Evolutionary conservation across 2,888 invertebrate genomes (phyloP).

Genomic region (Ochropacha duplaris): DNA sequence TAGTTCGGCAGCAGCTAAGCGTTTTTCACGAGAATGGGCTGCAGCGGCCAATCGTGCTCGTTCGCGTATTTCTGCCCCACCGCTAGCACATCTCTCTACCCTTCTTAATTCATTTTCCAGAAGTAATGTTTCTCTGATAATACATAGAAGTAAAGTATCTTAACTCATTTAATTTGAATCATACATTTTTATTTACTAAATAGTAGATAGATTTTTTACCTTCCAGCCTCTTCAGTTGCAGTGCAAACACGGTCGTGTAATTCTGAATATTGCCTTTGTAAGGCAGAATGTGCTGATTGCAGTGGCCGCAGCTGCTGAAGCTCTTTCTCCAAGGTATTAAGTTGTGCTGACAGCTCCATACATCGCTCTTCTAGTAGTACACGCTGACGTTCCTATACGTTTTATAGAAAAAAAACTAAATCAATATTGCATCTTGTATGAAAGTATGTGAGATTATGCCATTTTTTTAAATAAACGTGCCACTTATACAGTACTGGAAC

Average conservation of each 20-base stretch:
- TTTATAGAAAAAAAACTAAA: no score
- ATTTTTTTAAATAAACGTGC: no score
- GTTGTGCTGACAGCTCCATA: conserved; percentile 49
- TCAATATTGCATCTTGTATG: no score
- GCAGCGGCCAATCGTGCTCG: conserved; percentile 73
- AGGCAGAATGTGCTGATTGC: conserved; percentile 43
- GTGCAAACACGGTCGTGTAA: conserved; percentile 55
- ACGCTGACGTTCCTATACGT: conserved; percentile 62
- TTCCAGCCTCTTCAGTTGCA: conserved; percentile 58
- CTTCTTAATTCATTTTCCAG: conserved; percentile 64
- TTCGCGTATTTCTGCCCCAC: conserved; percentile 65
- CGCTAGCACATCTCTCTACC: conserved; percentile 65
- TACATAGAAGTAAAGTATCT: not conserved
- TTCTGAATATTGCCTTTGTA: conserved; percentile 63
- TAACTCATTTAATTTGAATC: not conserved
- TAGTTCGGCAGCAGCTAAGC: conserved; percentile 60
- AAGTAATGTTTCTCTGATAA: conserved; percentile 53
- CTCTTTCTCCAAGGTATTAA: conserved; percentile 53
- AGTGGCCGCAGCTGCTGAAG: conserved; percentile 57
- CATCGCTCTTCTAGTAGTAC: conserved; percentile 61
- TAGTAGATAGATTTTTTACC: conserved; percentile 31
- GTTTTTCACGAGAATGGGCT: conserved; percentile 69
- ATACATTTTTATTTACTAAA: not conserved
- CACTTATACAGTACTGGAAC: no score
- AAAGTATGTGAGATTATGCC: no score